These are phyloP conservation scores for Drosophila pseudoananassae DNA, from an alignment of 1,140 invertebrate species.

Conservation along the genomic window DNA sequence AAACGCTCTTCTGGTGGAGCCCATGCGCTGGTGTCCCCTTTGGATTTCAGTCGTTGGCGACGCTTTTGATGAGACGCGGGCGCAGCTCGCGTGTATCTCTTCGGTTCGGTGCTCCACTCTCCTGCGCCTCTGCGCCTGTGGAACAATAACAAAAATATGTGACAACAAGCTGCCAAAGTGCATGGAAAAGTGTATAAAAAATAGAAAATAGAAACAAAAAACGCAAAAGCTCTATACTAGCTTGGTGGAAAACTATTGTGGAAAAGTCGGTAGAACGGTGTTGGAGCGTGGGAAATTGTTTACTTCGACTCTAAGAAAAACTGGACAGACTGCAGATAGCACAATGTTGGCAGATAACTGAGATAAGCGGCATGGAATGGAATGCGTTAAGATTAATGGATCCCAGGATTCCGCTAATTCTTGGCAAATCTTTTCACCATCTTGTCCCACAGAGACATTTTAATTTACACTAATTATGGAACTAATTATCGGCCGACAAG, in stretches of 20 bases:
- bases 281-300: slow-evolving; percentile 75
- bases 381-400: slow-evolving; percentile 51
- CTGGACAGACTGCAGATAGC: slow-evolving; percentile 43
- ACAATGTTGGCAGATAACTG: not conserved
- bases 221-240: too few species aligned
- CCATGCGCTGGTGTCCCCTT: slow-evolving; percentile 46
- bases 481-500: slow-evolving; percentile 62
- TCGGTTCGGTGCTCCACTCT: slow-evolving; percentile 7
- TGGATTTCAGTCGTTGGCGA: slow-evolving; percentile 67
- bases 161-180: slow-evolving; percentile 42
- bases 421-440: slow-evolving; percentile 42
- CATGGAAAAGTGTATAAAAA: slow-evolving; percentile 41
- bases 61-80: slow-evolving; percentile 56
- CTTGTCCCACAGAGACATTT: slow-evolving; percentile 43
- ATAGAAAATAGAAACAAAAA: slow-evolving; percentile 28
- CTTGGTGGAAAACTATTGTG: slow-evolving; percentile 34
- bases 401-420: slow-evolving; percentile 48
- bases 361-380: slow-evolving; percentile 17
- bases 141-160: slow-evolving; percentile 62
- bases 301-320: slow-evolving; percentile 30
- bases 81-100: slow-evolving; percentile 38
- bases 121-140: not conserved
- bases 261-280: slow-evolving; percentile 50
- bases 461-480: slow-evolving; percentile 72
- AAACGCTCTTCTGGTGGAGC: slow-evolving; percentile 42